Evolutionary conservation across 2,797 vertebrate genomes (phyloP).

Genomic region (Chelmon rostratus): DNA sequence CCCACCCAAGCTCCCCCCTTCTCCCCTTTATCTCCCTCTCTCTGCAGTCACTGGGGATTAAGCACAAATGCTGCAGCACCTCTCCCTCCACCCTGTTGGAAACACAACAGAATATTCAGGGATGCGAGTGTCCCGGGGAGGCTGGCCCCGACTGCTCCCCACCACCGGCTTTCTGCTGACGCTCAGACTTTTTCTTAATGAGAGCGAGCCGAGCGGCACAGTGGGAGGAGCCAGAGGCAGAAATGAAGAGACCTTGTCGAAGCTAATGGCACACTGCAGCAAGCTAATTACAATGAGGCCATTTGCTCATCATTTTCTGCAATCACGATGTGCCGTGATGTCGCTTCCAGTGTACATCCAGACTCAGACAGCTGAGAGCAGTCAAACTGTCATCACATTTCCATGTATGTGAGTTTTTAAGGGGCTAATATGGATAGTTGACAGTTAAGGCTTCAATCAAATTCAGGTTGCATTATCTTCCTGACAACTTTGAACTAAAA

Average conservation of each 20-base stretch:
- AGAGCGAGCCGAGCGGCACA: constrained; percentile 39
- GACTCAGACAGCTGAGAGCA: neutral
- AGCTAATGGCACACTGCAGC: constrained; percentile 29
- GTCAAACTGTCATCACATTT: neutral
- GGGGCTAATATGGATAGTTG: neutral
- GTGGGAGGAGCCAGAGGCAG: constrained; percentile 17
- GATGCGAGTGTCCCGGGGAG: constrained; percentile 27
- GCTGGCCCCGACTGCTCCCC: constrained; percentile 11
- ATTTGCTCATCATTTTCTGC: constrained; percentile 13
- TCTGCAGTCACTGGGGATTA: constrained; percentile 33
- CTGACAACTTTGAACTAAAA: neutral
- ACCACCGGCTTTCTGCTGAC: constrained; percentile 55
- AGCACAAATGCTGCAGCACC: constrained; percentile 32
- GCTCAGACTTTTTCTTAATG: constrained; percentile 57
- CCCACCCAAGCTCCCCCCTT: neutral
- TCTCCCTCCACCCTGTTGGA: neutral
- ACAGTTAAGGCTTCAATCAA: neutral
- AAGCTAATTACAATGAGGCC: constrained; percentile 43
- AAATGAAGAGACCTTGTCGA: constrained; percentile 26
- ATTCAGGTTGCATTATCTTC: neutral
- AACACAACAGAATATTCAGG: constrained; percentile 46
- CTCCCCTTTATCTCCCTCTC: constrained; percentile 2
- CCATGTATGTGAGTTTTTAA: neutral
- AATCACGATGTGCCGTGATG: constrained; percentile 26
- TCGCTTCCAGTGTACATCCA: constrained; percentile 8